phyloP scores from a whole-genome alignment of 2,113 vertebrate genomes.

The Clarias gariepinus region DNA sequence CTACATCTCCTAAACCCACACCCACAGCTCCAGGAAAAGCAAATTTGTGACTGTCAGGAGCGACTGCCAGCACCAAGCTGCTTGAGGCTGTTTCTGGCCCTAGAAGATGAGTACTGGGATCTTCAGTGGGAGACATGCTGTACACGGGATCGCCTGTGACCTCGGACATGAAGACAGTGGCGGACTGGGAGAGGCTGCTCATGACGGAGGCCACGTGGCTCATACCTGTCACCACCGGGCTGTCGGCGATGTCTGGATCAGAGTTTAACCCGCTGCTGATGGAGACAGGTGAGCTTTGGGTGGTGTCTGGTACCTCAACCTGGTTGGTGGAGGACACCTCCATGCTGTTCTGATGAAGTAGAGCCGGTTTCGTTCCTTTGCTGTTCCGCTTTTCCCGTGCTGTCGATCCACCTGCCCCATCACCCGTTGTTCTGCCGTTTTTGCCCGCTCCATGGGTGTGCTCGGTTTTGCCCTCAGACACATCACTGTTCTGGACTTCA shows the following conservation, averaged over 20 bases:
- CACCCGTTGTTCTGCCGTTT: conserved; percentile 73
- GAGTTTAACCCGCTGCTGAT: conserved; percentile 90
- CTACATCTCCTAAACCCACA: conserved; percentile 64
- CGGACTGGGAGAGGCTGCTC: conserved; percentile 87
- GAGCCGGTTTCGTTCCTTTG: conserved; percentile 87
- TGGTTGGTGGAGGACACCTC: conserved; percentile 97
- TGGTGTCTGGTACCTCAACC: conserved; percentile 97
- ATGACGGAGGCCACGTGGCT: conserved; percentile 86
- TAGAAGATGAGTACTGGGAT: conserved; percentile 88
- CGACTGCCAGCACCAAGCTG: conserved; percentile 89
- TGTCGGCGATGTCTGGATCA: conserved; percentile 90
- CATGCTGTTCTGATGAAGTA: conserved; percentile 95
- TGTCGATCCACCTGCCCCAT: conserved; percentile 20
- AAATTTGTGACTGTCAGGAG: conserved; percentile 93
- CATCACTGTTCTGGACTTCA: conserved; percentile 97
- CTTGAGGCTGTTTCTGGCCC: conserved; percentile 81
- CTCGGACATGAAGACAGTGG: conserved; percentile 96
- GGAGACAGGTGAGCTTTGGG: conserved; percentile 95
- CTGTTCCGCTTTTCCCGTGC: conserved; percentile 90
- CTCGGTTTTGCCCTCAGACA: conserved; percentile 94
- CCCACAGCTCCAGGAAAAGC: conserved; percentile 86
- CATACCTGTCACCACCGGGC: conserved; percentile 87
- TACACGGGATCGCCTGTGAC: conserved; percentile 93
- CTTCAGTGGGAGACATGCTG: conserved; percentile 86
- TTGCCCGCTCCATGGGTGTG: conserved; percentile 78